Conservation (phyloP, 2,113 vertebrate genomes). For the Sylvilagus bachmani region DNA sequence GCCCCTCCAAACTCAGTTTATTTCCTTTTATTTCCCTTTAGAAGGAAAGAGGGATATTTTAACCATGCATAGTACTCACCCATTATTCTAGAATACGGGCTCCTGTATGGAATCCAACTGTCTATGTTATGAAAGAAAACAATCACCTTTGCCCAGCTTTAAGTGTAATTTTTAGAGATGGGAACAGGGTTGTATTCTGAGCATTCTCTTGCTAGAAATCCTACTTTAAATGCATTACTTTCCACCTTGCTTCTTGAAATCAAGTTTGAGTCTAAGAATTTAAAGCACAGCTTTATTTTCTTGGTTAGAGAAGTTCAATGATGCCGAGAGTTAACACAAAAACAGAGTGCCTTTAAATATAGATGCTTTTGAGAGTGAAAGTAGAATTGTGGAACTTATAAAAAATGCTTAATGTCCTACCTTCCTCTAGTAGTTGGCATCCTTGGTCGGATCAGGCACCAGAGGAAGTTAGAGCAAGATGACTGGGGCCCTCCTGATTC, state of each 20-base stretch:
- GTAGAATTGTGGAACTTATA: neutral
- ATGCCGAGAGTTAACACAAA: neutral
- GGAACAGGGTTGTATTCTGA: neutral
- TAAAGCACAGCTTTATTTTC: neutral
- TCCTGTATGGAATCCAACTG: neutral
- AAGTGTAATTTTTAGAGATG: constrained; percentile 26
- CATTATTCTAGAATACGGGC: neutral
- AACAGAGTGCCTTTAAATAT: neutral
- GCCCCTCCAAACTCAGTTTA: neutral
- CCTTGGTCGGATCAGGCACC: neutral
- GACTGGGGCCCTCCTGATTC: neutral
- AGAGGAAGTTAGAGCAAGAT: neutral
- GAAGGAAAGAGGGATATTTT: neutral
- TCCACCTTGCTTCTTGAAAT: constrained; percentile 17
- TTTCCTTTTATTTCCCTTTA: neutral
- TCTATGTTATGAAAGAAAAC: neutral
- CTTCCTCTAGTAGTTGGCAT: neutral
- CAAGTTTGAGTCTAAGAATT: constrained; percentile 30
- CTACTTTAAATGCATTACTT: neutral
- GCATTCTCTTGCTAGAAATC: neutral
- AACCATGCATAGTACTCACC: neutral
- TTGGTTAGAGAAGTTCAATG: neutral
- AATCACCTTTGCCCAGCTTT: neutral
- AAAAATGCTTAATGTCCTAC: neutral
- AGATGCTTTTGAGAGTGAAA: neutral